These are phyloP conservation scores for Procavia capensis DNA, from an alignment of 2,113 vertebrate genomes.

Conservation along the genomic window DNA sequence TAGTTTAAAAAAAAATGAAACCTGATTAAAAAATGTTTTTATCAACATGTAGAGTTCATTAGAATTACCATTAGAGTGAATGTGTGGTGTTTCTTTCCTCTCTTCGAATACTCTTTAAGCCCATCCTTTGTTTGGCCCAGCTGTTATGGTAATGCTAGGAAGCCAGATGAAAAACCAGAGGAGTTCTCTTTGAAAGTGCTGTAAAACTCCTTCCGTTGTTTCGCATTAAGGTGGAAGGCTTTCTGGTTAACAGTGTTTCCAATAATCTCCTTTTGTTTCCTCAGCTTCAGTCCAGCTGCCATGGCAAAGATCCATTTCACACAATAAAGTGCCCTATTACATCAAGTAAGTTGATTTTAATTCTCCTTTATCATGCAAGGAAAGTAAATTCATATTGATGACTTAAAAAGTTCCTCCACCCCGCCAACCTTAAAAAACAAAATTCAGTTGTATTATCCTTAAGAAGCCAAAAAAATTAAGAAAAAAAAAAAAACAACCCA, in stretches of 20 bases:
- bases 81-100: conserved; percentile 63
- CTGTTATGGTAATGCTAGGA: conserved; percentile 73
- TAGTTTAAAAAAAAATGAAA: conserved; percentile 30
- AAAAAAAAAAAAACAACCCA: too few relatives aligned
- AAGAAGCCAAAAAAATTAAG: too few relatives aligned
- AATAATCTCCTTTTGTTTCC: conserved; percentile 76
- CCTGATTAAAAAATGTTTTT: neutral
- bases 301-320: conserved; percentile 94
- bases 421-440: neutral
- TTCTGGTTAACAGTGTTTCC: conserved; percentile 46
- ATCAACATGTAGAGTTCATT: neutral
- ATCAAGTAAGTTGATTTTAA: conserved; percentile 94
- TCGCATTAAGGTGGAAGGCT: conserved; percentile 55
- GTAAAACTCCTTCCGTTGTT: conserved; percentile 50
- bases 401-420: neutral
- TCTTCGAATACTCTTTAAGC: conserved; percentile 56
- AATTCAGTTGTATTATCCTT: conserved; percentile 28
- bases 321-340: conserved; percentile 97
- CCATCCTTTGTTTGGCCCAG: conserved; percentile 68
- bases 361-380: conserved; percentile 59
- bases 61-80: conserved; percentile 9
- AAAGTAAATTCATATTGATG: conserved; percentile 34
- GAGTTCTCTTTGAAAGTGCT: conserved; percentile 58
- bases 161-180: conserved; percentile 48
- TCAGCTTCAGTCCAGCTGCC: conserved; percentile 95